phyloP scores from a whole-genome alignment of 2,888 invertebrate genomes.

The Pristionchus entomophagus region DNA sequence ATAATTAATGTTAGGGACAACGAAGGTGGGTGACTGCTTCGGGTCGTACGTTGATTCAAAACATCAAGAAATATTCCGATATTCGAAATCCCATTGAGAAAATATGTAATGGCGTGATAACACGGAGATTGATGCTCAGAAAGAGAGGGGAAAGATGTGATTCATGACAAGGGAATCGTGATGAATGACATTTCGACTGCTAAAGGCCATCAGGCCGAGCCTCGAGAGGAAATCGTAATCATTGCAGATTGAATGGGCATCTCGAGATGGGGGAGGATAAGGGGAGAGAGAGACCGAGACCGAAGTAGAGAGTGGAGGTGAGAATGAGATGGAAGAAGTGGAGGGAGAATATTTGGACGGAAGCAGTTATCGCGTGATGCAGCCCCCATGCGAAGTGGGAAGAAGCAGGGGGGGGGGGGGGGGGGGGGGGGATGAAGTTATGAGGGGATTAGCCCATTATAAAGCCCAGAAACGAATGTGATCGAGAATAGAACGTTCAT shows the following conservation, averaged over 20 bases:
- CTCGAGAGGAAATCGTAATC: background rate
- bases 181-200: background rate
- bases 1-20: background rate
- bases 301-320: background rate
- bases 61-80: no score
- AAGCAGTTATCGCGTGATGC: slow-evolving; percentile 37
- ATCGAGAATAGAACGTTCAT: no score
- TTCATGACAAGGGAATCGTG: background rate
- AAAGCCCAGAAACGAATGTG: no score
- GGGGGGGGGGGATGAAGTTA: no score
- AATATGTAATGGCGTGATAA: background rate
- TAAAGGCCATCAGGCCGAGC: background rate
- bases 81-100: no score
- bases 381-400: background rate
- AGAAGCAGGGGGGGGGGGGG: background rate
- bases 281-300: background rate
- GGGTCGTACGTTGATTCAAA: no score
- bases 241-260: background rate
- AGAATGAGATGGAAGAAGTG: background rate
- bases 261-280: background rate
- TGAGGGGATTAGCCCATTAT: no score
- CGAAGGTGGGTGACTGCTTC: background rate
- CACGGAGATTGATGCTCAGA: background rate
- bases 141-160: background rate
- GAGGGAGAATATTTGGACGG: background rate